Conservation (phyloP, 2,797 vertebrate species). For the Botia kubotai region DNA sequence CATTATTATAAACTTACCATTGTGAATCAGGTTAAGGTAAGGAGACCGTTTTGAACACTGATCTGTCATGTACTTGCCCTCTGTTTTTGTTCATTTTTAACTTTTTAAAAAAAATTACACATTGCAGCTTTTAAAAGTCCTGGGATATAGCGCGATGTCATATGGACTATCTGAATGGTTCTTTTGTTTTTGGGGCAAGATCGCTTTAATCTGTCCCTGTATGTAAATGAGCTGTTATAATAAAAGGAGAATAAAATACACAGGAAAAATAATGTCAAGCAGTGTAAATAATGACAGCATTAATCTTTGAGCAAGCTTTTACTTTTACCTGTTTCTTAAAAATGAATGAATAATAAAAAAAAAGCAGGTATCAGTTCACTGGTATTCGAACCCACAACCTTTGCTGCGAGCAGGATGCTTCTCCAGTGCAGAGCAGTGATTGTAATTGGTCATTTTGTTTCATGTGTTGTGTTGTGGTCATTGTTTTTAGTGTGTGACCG, state of each 20-base stretch:
- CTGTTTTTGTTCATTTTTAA: too few relatives aligned
- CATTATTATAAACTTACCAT: too few relatives aligned
- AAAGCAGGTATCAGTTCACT: too few relatives aligned
- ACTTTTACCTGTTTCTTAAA: too few relatives aligned
- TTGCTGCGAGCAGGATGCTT: too few relatives aligned
- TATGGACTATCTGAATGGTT: neutral
- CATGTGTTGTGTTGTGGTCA: neutral
- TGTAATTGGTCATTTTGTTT: slow-evolving; percentile 12
- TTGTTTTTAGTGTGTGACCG: neutral
- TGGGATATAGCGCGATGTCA: neutral
- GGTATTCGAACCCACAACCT: too few relatives aligned
- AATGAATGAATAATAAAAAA: too few relatives aligned
- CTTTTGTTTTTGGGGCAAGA: neutral
- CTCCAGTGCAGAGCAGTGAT: neutral
- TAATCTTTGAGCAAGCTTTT: neutral
- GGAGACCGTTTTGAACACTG: too few relatives aligned
- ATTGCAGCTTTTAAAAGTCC: too few relatives aligned
- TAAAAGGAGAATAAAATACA: neutral
- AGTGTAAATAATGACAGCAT: neutral
- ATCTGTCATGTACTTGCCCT: too few relatives aligned
- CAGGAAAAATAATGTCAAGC: neutral
- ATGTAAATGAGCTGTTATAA: neutral
- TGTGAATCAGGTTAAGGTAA: too few relatives aligned
- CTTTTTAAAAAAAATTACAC: too few relatives aligned
- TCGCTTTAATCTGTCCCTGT: neutral